Evolutionary conservation across 2,888 invertebrate genomes (phyloP).

Genomic region (Mythimna pallens): DNA sequence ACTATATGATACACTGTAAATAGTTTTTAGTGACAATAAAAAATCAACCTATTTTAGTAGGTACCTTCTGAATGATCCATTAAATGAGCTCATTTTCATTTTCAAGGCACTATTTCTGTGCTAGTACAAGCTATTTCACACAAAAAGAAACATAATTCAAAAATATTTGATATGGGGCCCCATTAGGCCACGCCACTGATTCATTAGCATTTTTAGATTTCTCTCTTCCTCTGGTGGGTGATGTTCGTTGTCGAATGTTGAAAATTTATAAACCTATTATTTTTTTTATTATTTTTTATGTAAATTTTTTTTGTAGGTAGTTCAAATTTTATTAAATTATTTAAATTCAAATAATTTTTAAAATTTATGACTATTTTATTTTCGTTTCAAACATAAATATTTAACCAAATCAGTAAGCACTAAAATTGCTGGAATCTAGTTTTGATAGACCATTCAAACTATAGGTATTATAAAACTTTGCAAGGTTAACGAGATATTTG

Average conservation of each 20-base stretch:
- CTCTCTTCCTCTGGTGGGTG: neutral
- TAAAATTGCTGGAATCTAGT: neutral
- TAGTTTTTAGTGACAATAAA: too few relatives aligned
- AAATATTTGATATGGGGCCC: too few relatives aligned
- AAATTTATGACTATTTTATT: neutral
- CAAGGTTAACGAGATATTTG: too few relatives aligned
- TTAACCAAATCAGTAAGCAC: neutral
- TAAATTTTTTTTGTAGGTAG: too few relatives aligned
- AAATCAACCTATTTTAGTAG: too few relatives aligned
- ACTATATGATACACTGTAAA: too few relatives aligned
- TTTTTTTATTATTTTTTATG: neutral
- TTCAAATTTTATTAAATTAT: neutral
- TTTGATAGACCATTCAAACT: neutral
- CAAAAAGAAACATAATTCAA: too few relatives aligned
- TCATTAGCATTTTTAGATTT: constrained; percentile 25
- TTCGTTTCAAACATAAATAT: neutral
- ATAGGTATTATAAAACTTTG: neutral
- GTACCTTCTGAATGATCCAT: too few relatives aligned
- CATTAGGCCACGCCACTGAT: neutral
- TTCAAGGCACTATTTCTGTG: too few relatives aligned
- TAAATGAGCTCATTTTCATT: too few relatives aligned
- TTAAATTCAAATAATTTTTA: neutral
- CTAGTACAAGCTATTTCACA: too few relatives aligned
- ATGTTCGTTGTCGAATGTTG: neutral
- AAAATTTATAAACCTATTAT: constrained; percentile 5